phyloP scores from a whole-genome alignment of 2,113 vertebrate genomes.

The Lutjanus erythropterus region DNA sequence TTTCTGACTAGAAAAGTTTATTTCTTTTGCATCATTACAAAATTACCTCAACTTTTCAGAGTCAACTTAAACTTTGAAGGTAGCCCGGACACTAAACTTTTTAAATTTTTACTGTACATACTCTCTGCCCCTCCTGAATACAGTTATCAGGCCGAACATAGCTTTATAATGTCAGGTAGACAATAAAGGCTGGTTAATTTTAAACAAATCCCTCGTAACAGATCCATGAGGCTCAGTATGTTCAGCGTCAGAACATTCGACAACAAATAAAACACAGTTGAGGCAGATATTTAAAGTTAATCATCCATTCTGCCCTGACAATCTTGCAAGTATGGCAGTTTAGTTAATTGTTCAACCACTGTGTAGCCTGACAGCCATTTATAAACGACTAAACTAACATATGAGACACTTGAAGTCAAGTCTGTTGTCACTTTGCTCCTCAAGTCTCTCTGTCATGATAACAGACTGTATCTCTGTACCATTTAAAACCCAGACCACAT shows the following conservation, averaged over 20 bases:
- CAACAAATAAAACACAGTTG: background rate
- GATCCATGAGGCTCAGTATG: background rate
- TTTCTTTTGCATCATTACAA: too few relatives aligned
- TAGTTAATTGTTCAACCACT: constrained; percentile 60
- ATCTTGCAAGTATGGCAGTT: background rate
- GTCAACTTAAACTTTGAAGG: too few relatives aligned
- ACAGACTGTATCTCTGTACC: background rate
- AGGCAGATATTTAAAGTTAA: constrained; percentile 36
- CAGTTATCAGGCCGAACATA: background rate
- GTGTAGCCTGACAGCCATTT: constrained; percentile 7
- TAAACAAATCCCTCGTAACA: too few relatives aligned
- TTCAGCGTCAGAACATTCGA: background rate
- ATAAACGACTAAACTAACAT: constrained; percentile 14
- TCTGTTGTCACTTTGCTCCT: background rate
- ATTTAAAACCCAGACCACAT: background rate
- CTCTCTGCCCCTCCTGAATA: background rate
- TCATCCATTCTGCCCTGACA: constrained; percentile 34
- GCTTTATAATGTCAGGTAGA: background rate
- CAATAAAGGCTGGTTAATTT: background rate
- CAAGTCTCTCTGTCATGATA: background rate
- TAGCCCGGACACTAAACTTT: too few relatives aligned
- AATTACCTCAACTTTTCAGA: too few relatives aligned
- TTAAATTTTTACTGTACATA: background rate
- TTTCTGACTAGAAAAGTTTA: too few relatives aligned
- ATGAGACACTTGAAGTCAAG: background rate